phyloP scores from a whole-genome alignment of 2,113 vertebrate species.

The Capra hircus region DNA sequence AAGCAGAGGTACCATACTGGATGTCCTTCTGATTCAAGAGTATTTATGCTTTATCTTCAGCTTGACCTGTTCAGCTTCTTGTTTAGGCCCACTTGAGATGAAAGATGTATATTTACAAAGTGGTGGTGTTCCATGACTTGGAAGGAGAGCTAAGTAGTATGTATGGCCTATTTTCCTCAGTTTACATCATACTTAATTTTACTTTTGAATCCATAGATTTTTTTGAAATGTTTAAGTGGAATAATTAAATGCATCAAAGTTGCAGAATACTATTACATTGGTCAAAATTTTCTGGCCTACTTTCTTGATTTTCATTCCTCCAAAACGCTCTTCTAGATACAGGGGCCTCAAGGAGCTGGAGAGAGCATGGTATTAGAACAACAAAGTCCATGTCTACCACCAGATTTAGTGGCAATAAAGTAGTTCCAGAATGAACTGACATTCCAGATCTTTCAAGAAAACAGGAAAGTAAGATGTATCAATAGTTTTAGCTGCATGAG shows the following conservation, averaged over 20 bases:
- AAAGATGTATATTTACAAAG: background rate
- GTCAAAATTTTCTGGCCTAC: background rate
- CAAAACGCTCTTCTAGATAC: background rate
- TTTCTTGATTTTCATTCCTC: background rate
- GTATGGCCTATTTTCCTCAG: background rate
- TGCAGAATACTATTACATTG: background rate
- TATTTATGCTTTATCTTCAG: background rate
- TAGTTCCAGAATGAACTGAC: background rate
- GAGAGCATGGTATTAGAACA: background rate
- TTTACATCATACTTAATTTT: background rate
- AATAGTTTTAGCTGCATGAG: background rate
- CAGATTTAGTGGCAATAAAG: background rate
- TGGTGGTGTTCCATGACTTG: background rate
- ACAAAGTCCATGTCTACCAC: background rate
- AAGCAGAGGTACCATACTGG: background rate
- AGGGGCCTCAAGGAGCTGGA: background rate
- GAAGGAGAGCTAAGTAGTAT: background rate
- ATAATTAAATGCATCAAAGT: background rate
- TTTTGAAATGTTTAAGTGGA: background rate
- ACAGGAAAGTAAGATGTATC: background rate
- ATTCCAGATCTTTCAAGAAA: background rate
- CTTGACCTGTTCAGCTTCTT: background rate
- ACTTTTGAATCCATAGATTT: conserved; percentile 14
- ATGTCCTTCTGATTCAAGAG: background rate
- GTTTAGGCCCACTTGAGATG: background rate